A percentile compares a stretch with the other conserved stretches of the same genome.
phyloP scores from a whole-genome alignment of 2,888 invertebrate species.

The Parnassius smintheus region DNA sequence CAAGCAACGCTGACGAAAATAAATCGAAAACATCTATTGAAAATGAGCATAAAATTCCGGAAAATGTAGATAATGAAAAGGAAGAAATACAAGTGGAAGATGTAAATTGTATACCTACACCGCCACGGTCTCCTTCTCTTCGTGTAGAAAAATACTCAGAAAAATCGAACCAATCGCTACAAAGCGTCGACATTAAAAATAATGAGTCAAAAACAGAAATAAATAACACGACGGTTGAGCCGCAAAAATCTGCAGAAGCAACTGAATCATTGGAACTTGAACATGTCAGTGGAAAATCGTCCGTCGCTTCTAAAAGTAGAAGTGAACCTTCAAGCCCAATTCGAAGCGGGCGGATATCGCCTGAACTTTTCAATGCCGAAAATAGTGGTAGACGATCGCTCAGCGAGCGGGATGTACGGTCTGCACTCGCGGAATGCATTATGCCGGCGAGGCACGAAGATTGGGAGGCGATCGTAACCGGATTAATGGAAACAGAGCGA shows the following conservation, averaged over 20 bases:
- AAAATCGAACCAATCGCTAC: conserved; percentile 46
- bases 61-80: conserved; percentile 31
- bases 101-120: conserved; percentile 37
- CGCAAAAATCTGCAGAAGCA: conserved; percentile 36
- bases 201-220: conserved; percentile 15
- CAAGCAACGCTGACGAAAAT: conserved; percentile 41
- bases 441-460: conserved; percentile 84
- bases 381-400: conserved; percentile 39
- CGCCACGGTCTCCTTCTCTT: conserved; percentile 62
- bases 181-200: conserved; percentile 39
- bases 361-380: conserved; percentile 45
- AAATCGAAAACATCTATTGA: conserved; percentile 43
- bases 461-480: conserved; percentile 90
- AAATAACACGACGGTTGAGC: conserved; percentile 16
- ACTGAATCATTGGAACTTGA: conserved; percentile 25
- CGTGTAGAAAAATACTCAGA: conserved; percentile 64
- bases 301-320: conserved; percentile 40
- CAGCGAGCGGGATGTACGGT: conserved; percentile 60
- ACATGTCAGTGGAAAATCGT: conserved; percentile 43
- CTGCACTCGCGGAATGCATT: conserved; percentile 63
- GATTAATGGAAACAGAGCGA: conserved; percentile 85
- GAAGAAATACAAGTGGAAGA: conserved; percentile 34
- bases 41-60: conserved; percentile 35
- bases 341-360: conserved; percentile 48
- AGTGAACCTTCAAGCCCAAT: conserved; percentile 44